Base-by-base conservation (phyloP, 2,888 invertebrate genomes). In the Galerucella pusilla region DNA sequence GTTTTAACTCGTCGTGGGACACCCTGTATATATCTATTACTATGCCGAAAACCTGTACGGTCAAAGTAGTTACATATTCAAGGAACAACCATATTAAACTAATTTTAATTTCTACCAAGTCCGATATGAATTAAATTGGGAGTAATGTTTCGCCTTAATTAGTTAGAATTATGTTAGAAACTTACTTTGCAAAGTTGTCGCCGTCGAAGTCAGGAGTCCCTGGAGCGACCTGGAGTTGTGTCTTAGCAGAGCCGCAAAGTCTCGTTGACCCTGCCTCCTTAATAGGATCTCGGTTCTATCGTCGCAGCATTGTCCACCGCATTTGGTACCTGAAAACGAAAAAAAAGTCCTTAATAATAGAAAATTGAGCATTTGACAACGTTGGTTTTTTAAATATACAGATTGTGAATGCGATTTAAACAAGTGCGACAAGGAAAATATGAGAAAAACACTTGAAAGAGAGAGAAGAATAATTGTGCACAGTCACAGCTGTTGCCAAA, bases 141-240 rank as follows among this genome's bases (percentile, higher is more conserved):
- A 42, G 35, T 46, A 65, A 46, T 25, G 49, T 35, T 63, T 10
- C 63, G 63, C 11, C 42, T 52, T 46, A 67, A 71, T 46, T 61
- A 71, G 35, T 46, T 61, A 71, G 20, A 28, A 16, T 35, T 28
- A 65, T 63, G 35, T 63, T 12, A 12, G 14, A 72, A 69, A 88
- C 91, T 91, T 88, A 95, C 96, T 93, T 91, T 93, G 93, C 83
- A 95, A 89, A 75, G 92, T 91, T 82, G 91, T 90, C 80, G 93
- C 92, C 49, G 95, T 95, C 68, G 92, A 92, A 79, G 93, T 91
- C 80, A 96, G 89, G 75, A 94, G 90, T 80, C 94, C 95, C 80
- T 93, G 93, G 75, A 95, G 90, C 80, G 93, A 93, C 84, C 92
- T 90, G 74, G 94, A 93, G 81, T 94, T 92, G 85, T 92, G 91